These are phyloP conservation scores for Phrynosoma platyrhinos DNA, from an alignment of 2,113 vertebrate species.

Conservation along the genomic window DNA sequence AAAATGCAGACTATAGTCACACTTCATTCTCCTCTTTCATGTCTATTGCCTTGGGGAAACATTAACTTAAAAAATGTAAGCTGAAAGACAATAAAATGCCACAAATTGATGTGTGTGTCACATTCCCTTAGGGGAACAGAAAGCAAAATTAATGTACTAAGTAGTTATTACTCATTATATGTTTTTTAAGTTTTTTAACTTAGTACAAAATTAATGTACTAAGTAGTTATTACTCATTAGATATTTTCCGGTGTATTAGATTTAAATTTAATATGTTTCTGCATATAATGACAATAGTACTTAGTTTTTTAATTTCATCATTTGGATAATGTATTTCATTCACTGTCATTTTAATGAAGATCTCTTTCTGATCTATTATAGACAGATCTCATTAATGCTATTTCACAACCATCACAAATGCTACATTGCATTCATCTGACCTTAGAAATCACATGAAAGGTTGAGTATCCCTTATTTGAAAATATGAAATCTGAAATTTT, in stretches of 20 bases:
- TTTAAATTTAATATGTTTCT: too few species aligned
- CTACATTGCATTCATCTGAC: neutral
- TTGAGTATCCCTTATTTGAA: too few species aligned
- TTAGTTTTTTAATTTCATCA: neutral
- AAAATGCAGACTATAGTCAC: neutral
- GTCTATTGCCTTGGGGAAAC: neutral
- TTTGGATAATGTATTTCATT: neutral
- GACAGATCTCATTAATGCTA: neutral
- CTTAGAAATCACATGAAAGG: neutral
- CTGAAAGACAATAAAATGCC: neutral
- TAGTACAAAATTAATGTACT: slow-evolving; percentile 14
- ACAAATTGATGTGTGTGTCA: neutral
- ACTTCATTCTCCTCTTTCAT: neutral
- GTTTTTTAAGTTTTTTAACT: too few species aligned
- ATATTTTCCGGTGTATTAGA: neutral
- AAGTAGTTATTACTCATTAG: neutral
- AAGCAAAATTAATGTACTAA: slow-evolving; percentile 8
- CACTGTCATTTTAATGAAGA: neutral
- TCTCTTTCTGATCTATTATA: neutral
- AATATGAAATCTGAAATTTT: too few species aligned
- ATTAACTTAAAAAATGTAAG: slow-evolving; percentile 7
- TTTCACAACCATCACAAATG: neutral
- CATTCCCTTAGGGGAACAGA: neutral
- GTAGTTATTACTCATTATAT: neutral
- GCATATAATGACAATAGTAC: neutral